Base-by-base conservation (phyloP, 2,797 vertebrate genomes). In the Ammospiza maritima region DNA sequence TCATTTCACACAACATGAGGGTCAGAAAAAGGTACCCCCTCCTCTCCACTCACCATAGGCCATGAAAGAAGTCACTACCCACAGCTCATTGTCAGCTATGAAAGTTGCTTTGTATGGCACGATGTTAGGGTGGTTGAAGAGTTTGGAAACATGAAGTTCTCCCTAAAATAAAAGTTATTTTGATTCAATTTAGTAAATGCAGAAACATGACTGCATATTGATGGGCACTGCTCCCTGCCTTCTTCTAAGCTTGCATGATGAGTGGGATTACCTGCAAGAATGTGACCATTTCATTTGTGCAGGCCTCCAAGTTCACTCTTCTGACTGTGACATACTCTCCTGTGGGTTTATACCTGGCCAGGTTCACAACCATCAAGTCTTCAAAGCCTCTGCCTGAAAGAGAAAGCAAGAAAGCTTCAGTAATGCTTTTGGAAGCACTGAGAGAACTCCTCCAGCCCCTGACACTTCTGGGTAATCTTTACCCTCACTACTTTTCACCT, bases 41-140 rank as follows among this genome's bases (percentile, higher is more conserved):
- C 38, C 48, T 77, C 53, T 50, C 27, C 83, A 96, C 98, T 98
- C 97, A 99, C 99, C 99, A 45, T 99, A 99, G 32, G 99, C 99
- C 99, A 99, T 99, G 96, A 99, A 99, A 13, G 99, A 98, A 1
- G 99, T 99, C 93, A 99, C 98, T 32, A 99, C 99, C 99, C 99
- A 99, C 36, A 99, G 98, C 96, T 99, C 99, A 23, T 99, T 99
- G 95, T 99, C 98, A n/a, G 99, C 98, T 89, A 99, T 98, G 74
- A 99, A 99, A 88, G 99, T 98, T 53, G 99, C 99, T 97, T 98
- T 99, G 96, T 99, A 99, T 13, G 99, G 99, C 74, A 99, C 97
- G 22, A 99, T 99, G 89, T 99, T 99, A 89, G 98, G 97, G 80
- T 99, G 99, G 96, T 97, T 99, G 98, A 99, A 99, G 96, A 99